Conservation (phyloP, 92 coral and sea anemone species). For the Galaxea fascicularis region DNA sequence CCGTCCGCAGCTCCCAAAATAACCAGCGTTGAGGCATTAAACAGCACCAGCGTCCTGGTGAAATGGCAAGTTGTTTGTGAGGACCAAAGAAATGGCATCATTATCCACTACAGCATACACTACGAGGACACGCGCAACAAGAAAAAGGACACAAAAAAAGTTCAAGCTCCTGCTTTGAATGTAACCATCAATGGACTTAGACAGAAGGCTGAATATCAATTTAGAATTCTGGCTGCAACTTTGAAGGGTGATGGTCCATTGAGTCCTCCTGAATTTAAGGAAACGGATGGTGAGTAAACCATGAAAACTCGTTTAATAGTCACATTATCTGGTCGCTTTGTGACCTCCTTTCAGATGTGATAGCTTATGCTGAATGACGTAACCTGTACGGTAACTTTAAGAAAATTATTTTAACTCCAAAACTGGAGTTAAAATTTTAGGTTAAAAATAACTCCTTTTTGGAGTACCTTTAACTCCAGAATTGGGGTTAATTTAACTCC, state of each 20-base stretch:
- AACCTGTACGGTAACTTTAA: background rate
- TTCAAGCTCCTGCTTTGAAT: background rate
- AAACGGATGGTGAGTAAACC: slow-evolving; percentile 6
- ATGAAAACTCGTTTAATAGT: no score
- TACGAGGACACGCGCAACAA: background rate
- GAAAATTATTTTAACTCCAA: no score
- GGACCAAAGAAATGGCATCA: background rate
- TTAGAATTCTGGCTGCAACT: slow-evolving; percentile 25
- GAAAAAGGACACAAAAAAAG: background rate
- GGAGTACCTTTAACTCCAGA: no score
- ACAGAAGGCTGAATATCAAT: slow-evolving; percentile 12
- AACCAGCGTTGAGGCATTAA: background rate
- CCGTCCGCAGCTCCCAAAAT: slow-evolving; percentile 16
- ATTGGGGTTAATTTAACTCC: no score
- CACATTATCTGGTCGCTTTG: no score
- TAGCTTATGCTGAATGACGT: no score
- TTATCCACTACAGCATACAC: slow-evolving; percentile 13
- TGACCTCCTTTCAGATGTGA: no score
- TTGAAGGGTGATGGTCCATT: slow-evolving; percentile 15
- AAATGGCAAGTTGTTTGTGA: slow-evolving; percentile 13
- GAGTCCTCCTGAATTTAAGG: background rate
- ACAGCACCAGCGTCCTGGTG: slow-evolving; percentile 24
- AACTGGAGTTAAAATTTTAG: no score
- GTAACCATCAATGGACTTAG: slow-evolving; percentile 6
- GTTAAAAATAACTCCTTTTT: no score